These are phyloP conservation scores for Melanargia galathea DNA, from an alignment of 2,888 invertebrate species.

Conservation along the genomic window DNA sequence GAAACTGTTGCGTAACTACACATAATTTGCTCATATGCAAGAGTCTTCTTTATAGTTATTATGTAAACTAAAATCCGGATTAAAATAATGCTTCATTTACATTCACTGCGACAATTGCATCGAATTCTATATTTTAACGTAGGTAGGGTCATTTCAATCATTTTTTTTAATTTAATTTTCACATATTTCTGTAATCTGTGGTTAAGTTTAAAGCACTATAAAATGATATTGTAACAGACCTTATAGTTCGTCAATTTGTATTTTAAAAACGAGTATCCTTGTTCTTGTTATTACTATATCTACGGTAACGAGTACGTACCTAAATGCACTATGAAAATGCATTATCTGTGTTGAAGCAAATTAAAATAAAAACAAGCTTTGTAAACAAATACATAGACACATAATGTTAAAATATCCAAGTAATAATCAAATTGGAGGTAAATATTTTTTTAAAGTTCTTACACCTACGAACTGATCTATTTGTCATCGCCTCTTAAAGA, in stretches of 20 bases:
- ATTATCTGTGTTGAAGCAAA: neutral
- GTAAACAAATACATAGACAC: neutral
- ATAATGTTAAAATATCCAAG: neutral
- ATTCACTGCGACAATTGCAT: constrained; percentile 1
- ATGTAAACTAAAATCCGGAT: constrained; percentile 9
- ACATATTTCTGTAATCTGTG: constrained; percentile 8
- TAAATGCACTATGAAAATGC: neutral
- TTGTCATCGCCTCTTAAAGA: neutral
- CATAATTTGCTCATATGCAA: neutral
- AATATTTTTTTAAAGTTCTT: neutral
- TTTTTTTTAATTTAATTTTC: constrained; percentile 2
- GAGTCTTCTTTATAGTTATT: neutral
- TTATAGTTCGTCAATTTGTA: neutral
- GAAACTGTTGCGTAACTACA: neutral
- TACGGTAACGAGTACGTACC: neutral
- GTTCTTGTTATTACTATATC: neutral
- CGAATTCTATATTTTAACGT: neutral
- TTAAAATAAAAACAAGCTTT: neutral
- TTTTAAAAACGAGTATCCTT: neutral
- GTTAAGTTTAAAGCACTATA: constrained; percentile 8
- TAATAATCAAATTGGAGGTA: neutral
- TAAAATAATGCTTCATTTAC: constrained; percentile 14
- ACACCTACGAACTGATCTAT: neutral
- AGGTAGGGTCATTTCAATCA: constrained; percentile 7
- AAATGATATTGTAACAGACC: neutral